These are phyloP conservation scores for Acipenser transmontanus DNA, from an alignment of 2,797 vertebrate genomes.

Conservation along the genomic window DNA sequence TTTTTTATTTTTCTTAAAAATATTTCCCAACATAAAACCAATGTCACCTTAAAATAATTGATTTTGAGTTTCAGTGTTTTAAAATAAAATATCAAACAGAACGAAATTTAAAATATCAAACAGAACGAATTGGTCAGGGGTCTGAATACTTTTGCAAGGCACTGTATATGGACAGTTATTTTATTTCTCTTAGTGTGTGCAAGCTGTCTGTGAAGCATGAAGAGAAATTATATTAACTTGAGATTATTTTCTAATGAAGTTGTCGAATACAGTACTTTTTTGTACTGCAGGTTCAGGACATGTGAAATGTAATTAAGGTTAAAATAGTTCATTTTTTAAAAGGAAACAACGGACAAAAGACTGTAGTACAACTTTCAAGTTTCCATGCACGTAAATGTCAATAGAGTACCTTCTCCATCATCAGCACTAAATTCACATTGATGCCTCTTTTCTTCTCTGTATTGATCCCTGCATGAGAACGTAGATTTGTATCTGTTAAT, in stretches of 20 bases:
- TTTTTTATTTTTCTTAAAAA: no score
- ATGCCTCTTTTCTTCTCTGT: conserved; percentile 98
- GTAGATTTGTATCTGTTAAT: conserved; percentile 99
- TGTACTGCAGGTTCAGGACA: conserved; percentile 21
- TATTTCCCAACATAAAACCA: no score
- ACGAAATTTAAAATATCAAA: no score
- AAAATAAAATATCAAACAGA: no score
- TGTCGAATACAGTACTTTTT: no score
- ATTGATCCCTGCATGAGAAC: conserved; percentile 99
- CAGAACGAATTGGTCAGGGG: no score
- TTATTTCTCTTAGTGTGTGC: no score
- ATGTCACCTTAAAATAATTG: no score
- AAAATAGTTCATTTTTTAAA: conserved; percentile 57
- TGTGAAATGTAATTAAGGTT: conserved; percentile 59
- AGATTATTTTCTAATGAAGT: background rate
- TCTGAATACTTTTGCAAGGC: no score
- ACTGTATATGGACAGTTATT: no score
- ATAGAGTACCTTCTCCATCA: conserved; percentile 95
- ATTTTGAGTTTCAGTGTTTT: no score
- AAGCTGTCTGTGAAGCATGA: background rate
- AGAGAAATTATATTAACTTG: conserved; percentile 1
- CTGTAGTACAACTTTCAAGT: conserved; percentile 67
- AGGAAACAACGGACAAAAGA: conserved; percentile 85
- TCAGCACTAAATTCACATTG: conserved; percentile 99
- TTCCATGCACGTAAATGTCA: conserved; percentile 80